These are phyloP conservation scores for Cephus sareptanus DNA, from an alignment of 2,888 invertebrate species.

Conservation along the genomic window DNA sequence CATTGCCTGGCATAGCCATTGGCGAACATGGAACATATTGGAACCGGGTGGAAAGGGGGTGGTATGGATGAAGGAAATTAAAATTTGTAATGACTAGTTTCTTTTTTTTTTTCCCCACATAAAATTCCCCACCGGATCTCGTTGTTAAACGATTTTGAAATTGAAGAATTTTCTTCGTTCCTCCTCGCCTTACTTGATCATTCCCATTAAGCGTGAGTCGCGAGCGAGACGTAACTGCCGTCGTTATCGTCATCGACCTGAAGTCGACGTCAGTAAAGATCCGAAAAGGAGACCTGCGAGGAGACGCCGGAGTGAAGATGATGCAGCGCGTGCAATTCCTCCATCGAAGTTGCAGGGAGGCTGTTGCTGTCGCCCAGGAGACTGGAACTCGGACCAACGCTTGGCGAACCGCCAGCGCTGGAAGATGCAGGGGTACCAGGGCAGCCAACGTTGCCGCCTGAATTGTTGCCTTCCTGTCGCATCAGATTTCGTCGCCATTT, in stretches of 20 bases:
- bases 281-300: constrained; percentile 64
- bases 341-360: constrained; percentile 68
- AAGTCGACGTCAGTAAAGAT: constrained; percentile 63
- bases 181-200: no score
- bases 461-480: constrained; percentile 77
- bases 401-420: constrained; percentile 58
- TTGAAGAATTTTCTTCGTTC: no score
- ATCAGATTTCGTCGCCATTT: constrained; percentile 97
- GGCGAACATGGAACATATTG: no score
- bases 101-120: no score
- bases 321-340: constrained; percentile 68
- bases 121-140: no score
- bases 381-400: constrained; percentile 59
- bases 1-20: no score
- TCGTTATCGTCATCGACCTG: constrained; percentile 46
- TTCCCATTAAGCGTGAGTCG: neutral
- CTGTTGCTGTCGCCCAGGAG: constrained; percentile 68
- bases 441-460: constrained; percentile 48
- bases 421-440: constrained; percentile 62
- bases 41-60: no score
- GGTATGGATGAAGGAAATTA: no score
- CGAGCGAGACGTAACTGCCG: constrained; percentile 14
- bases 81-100: no score
- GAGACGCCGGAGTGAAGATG: constrained; percentile 68
- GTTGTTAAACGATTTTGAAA: no score